phyloP scores from a whole-genome alignment of 2,797 vertebrate genomes.

The Thripadectes ignobilis region DNA sequence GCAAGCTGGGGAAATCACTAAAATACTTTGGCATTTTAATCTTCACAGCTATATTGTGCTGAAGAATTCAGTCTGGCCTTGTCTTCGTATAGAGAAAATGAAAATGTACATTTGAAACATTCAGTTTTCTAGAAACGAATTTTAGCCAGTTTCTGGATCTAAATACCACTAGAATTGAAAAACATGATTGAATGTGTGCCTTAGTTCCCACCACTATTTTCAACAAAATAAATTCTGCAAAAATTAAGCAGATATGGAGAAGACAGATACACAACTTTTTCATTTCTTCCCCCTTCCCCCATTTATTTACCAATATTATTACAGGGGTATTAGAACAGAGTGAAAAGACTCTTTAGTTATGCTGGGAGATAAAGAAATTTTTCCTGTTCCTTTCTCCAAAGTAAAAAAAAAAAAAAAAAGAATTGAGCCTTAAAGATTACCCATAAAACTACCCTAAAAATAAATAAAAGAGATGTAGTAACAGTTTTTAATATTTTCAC shows the following conservation, averaged over 20 bases:
- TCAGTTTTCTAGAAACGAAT: background rate
- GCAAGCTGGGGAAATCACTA: background rate
- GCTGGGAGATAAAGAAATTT: fast-evolving
- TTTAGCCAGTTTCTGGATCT: background rate
- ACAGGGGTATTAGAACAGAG: background rate
- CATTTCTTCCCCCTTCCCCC: background rate
- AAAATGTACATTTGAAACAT: background rate
- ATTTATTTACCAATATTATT: background rate
- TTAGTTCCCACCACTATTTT: background rate
- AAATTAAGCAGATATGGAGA: background rate
- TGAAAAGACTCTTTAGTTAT: background rate
- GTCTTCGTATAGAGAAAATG: background rate
- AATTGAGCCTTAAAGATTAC: background rate
- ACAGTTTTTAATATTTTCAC: background rate
- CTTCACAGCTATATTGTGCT: background rate
- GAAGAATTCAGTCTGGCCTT: background rate
- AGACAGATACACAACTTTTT: background rate
- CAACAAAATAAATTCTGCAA: background rate
- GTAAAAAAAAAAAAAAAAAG: background rate
- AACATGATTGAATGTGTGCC: background rate
- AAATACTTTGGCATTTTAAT: slow-evolving; percentile 18
- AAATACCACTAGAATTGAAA: background rate
- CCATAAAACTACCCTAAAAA: background rate
- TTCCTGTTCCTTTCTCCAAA: background rate
- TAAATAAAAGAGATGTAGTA: background rate